phyloP scores from a whole-genome alignment of 92 coral and sea anemone species.

The Heliopora coerulea region DNA sequence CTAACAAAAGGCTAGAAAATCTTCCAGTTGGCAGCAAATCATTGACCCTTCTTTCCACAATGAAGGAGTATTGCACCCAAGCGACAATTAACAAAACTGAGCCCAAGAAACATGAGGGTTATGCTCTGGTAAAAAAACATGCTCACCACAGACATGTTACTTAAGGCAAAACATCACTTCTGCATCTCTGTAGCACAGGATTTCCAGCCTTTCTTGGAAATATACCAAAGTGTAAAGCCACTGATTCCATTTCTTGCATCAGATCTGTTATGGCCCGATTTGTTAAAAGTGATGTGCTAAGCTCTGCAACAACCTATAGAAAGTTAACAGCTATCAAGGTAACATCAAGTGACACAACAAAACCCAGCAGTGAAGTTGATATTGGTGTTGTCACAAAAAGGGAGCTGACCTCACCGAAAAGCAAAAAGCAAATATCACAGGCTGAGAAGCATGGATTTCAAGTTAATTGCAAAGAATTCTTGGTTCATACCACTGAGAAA shows the following conservation, averaged over 20 bases:
- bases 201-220: slow-evolving; percentile 66
- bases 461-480: slow-evolving; percentile 58
- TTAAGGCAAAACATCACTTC: slow-evolving; percentile 73
- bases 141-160: slow-evolving; percentile 59
- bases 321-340: slow-evolving; percentile 61
- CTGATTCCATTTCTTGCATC: slow-evolving; percentile 69
- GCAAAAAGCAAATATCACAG: slow-evolving; percentile 51
- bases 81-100: slow-evolving; percentile 60
- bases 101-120: slow-evolving; percentile 76
- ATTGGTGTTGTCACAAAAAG: slow-evolving; percentile 63
- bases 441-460: slow-evolving; percentile 56
- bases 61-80: slow-evolving; percentile 65
- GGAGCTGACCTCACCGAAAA: slow-evolving; percentile 51
- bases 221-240: slow-evolving; percentile 59
- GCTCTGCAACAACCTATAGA: slow-evolving; percentile 49
- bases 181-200: slow-evolving; percentile 75
- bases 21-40: slow-evolving; percentile 66
- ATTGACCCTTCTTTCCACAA: slow-evolving; percentile 50
- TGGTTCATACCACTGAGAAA: slow-evolving; percentile 53
- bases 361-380: slow-evolving; percentile 55
- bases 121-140: slow-evolving; percentile 50
- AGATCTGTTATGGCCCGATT: slow-evolving; percentile 69
- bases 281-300: slow-evolving; percentile 49
- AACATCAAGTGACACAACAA: slow-evolving; percentile 49
- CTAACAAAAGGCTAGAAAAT: slow-evolving; percentile 71